Evolutionary conservation across 1,140 invertebrate genomes (phyloP).

Genomic region (Thaumetopoea pityocampa): DNA sequence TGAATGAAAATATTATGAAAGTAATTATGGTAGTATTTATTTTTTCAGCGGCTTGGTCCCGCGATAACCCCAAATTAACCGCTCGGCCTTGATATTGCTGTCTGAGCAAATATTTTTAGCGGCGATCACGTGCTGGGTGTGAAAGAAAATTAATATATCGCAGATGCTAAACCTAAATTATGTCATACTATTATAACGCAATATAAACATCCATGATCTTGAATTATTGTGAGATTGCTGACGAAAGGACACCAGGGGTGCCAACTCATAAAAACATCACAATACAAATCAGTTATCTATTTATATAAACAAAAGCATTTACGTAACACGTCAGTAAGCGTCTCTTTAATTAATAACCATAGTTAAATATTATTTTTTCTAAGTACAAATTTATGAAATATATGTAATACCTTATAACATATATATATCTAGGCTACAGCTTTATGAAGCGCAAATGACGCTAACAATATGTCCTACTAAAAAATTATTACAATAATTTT

Average conservation of each 20-base stretch:
- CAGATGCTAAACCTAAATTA: slow-evolving; percentile 29
- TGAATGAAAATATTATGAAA: neutral
- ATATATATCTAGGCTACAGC: too few relatives aligned
- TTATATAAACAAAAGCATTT: too few relatives aligned
- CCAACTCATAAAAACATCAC: neutral
- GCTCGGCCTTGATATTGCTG: slow-evolving; percentile 57
- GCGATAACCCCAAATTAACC: slow-evolving; percentile 29
- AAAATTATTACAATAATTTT: too few relatives aligned
- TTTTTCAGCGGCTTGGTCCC: slow-evolving; percentile 5
- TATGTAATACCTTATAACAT: too few relatives aligned
- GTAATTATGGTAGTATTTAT: slow-evolving; percentile 6
- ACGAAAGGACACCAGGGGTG: neutral
- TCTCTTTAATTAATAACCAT: too few relatives aligned
- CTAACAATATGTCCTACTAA: too few relatives aligned
- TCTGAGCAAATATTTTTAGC: slow-evolving; percentile 57
- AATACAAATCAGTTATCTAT: too few relatives aligned
- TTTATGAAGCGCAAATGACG: too few relatives aligned
- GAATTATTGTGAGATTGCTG: slow-evolving; percentile 15
- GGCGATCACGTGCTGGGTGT: slow-evolving; percentile 30
- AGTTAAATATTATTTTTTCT: too few relatives aligned
- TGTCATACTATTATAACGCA: slow-evolving; percentile 28
- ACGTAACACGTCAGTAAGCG: too few relatives aligned
- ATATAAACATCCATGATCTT: slow-evolving; percentile 20
- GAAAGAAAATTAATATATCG: slow-evolving; percentile 40
- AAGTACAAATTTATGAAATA: too few relatives aligned